Percentiles rank a stretch among this genome's conserved stretches.
Evolutionary conservation across 2,888 invertebrate species (phyloP).

Genomic region (Hymenopus coronatus): DNA sequence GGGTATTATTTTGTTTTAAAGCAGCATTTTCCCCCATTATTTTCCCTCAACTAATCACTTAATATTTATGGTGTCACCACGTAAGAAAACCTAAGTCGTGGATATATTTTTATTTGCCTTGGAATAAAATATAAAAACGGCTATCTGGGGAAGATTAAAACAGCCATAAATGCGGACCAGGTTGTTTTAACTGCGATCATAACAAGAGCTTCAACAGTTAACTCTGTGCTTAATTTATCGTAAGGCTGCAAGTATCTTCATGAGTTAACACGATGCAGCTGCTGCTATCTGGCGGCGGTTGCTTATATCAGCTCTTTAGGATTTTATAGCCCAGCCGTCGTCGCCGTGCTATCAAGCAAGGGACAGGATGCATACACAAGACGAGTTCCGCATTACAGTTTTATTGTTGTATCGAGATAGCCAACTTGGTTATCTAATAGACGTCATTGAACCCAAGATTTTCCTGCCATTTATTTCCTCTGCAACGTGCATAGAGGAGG

Average conservation of each 20-base stretch:
- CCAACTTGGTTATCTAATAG: too few species aligned
- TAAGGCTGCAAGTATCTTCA: background rate
- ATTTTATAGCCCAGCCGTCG: background rate
- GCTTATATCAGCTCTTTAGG: background rate
- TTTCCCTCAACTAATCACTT: background rate
- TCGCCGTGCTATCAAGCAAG: background rate
- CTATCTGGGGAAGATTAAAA: background rate
- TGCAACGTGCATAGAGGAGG: too few species aligned
- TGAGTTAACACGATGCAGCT: background rate
- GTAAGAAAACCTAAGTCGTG: background rate
- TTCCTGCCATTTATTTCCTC: too few species aligned
- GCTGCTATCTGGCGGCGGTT: background rate
- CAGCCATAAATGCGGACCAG: background rate
- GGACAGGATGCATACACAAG: background rate
- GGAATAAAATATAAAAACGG: background rate
- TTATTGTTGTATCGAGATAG: too few species aligned
- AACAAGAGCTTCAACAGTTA: background rate
- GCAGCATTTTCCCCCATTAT: background rate
- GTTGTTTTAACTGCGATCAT: background rate
- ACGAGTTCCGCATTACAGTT: too few species aligned
- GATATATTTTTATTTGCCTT: background rate
- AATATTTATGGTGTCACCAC: background rate
- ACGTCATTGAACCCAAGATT: too few species aligned
- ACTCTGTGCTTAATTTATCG: background rate
- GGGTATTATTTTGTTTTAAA: background rate